These are phyloP conservation scores for Drosophila micromelanica DNA, from an alignment of 1,140 invertebrate genomes.

Conservation along the genomic window DNA sequence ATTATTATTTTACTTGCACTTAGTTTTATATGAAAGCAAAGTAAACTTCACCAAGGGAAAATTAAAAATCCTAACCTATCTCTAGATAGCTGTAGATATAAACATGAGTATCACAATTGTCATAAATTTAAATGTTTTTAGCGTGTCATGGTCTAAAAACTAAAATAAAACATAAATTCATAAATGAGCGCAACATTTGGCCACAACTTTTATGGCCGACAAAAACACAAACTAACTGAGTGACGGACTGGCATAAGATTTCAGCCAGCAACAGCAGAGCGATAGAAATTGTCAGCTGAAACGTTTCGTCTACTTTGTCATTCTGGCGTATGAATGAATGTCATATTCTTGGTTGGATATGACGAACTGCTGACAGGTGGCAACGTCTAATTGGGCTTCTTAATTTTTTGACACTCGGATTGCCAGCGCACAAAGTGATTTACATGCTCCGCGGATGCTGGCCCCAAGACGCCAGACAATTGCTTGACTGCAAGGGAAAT, in stretches of 20 bases:
- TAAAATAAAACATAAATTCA: conserved; percentile 55
- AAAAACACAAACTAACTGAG: conserved; percentile 7
- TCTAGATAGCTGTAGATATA: too few species aligned
- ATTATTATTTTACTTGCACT: too few species aligned
- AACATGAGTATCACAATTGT: too few species aligned
- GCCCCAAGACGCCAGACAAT: conserved; percentile 56
- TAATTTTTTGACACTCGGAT: conserved; percentile 78
- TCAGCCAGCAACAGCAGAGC: conserved; percentile 11
- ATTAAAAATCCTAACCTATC: too few species aligned
- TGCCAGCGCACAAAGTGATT: conserved; percentile 55
- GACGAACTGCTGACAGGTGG: conserved; percentile 85
- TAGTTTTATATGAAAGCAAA: too few species aligned
- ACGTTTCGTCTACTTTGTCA: conserved; percentile 74
- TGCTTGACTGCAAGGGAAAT: conserved; percentile 58
- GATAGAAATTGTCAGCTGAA: conserved; percentile 59
- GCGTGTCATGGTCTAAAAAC: conserved; percentile 19
- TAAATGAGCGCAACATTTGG: conserved; percentile 50
- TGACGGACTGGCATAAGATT: neutral
- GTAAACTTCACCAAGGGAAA: too few species aligned
- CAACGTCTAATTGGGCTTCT: conserved; percentile 84
- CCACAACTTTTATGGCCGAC: conserved; percentile 43
- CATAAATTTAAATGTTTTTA: neutral
- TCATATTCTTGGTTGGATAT: conserved; percentile 77
- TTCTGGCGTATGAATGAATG: conserved; percentile 75
- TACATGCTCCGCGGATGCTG: conserved; percentile 48